Evolutionary conservation across 2,888 invertebrate species (phyloP), one percentile per base, ranked within the genome.

Genomic region (Xestoiulus laeticollis): DNA sequence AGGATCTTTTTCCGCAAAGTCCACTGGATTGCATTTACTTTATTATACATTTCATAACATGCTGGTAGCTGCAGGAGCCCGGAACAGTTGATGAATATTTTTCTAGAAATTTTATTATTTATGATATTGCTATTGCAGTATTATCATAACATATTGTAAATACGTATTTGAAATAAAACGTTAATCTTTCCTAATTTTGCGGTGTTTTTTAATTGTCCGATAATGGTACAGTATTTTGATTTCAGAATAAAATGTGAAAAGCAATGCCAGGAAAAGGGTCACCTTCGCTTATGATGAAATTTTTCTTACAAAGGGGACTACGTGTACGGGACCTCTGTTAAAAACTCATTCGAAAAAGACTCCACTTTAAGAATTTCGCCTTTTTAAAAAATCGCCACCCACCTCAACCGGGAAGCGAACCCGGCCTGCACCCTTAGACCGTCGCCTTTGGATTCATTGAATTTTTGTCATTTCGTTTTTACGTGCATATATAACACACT

Each of bases 21-120:
- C 88, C 30, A 87, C 85, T 16, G 87, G 87, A 22, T 22, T 88
- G 33, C 87, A 85, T 22, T 38, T 85, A 43, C 53, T 88, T 16
- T 33, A 86, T 32, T 88, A 88, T 68, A 87, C 88, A 68, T 68
- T 88, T 86, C 86, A 88, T 85, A 88, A 88, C 85, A 59, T 88
- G n/a, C 38, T 88, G 44, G 68, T 88, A 32, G 88, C 88, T 38
- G 86, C 88, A 44, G 88, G 88, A 10, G 48, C 88, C 5, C 86
- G 86, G 26, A 44, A 38, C 38, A 48, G 26, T 44, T 86, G 33
- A 84, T 84, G 19, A 22, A 68, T 68, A 68, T 48, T 48, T 19
- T 48, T 48, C 16, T 48, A 48, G 48, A 68, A 22, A 68, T 68
- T 5, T 59, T 48, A 22, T 68, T 68, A 68, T 68, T 68, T 68